Evolutionary conservation across 2,797 vertebrate genomes (phyloP).

Genomic region (Hippoglossus hippoglossus): DNA sequence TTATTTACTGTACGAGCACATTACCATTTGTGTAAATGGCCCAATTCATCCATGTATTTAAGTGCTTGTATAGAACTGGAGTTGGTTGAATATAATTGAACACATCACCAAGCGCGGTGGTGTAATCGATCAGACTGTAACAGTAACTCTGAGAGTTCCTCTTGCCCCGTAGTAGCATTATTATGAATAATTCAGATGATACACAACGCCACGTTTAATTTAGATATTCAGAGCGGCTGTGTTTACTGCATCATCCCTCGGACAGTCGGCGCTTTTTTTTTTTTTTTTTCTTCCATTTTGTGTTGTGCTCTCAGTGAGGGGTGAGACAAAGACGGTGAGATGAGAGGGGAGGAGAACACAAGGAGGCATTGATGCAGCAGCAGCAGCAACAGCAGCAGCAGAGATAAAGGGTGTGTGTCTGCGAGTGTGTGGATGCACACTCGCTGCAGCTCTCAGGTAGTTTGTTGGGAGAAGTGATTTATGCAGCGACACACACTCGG

Average conservation of each 20-base stretch:
- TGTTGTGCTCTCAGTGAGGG: conserved; percentile 51
- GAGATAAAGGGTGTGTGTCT: conserved; percentile 40
- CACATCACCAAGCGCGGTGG: not conserved
- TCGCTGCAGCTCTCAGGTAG: conserved; percentile 49
- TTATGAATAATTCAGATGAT: conserved; percentile 81
- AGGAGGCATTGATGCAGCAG: conserved; percentile 67
- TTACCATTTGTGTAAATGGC: not conserved
- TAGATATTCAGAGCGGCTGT: conserved; percentile 75
- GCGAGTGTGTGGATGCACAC: not conserved
- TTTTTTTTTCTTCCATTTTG: conserved; percentile 18
- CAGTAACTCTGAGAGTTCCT: conserved; percentile 50
- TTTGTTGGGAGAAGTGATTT: conserved; percentile 40
- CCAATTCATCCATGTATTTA: conserved; percentile 11
- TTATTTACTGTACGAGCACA: not conserved
- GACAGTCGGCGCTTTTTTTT: conserved; percentile 77
- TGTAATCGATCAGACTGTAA: conserved; percentile 57
- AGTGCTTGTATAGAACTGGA: conserved; percentile 7
- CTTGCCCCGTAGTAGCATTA: conserved; percentile 46
- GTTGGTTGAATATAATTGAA: too few species aligned
- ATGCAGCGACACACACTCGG: not conserved
- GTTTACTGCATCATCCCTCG: conserved; percentile 76
- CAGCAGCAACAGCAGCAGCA: conserved; percentile 47
- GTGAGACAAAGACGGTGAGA: conserved; percentile 59
- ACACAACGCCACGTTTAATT: conserved; percentile 80
- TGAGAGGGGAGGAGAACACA: conserved; percentile 65